Conservation (phyloP, 2,113 vertebrate species). For the Ictidomys tridecemlineatus region DNA sequence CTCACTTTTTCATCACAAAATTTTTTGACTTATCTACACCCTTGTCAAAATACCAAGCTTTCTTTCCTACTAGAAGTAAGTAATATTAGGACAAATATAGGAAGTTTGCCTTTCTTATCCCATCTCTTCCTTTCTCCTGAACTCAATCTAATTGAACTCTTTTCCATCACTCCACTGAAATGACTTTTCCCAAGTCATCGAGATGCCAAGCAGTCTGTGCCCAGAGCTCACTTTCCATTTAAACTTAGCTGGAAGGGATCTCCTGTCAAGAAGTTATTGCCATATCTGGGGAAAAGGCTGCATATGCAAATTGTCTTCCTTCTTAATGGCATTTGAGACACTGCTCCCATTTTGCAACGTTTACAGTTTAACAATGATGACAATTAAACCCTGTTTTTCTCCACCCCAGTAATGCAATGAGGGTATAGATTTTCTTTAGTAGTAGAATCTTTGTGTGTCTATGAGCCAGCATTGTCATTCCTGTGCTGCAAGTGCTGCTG, state of each 20-base stretch:
- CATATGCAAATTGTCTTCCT: not conserved
- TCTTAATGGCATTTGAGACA: conserved; percentile 7
- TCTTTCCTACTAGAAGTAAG: not conserved
- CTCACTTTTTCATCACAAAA: not conserved
- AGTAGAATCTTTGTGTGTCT: not conserved
- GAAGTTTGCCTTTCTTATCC: not conserved
- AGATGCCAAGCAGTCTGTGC: not conserved
- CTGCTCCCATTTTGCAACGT: not conserved
- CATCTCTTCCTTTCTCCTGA: not conserved
- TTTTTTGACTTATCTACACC: not conserved
- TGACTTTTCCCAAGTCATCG: conserved; percentile 17
- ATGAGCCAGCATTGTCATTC: not conserved
- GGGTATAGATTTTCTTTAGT: not conserved
- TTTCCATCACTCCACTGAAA: not conserved
- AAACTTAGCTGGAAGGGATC: not conserved
- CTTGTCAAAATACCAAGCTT: conserved; percentile 1
- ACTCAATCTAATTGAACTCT: not conserved
- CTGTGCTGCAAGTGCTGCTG: not conserved
- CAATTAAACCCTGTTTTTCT: not conserved
- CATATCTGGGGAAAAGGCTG: not conserved
- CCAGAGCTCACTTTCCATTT: conserved; percentile 23
- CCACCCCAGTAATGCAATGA: not conserved
- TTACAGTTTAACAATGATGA: not conserved
- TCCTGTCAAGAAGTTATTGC: not conserved
- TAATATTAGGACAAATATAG: not conserved